Conservation (phyloP, 2,888 invertebrate species). For the Argyresthia albistria region DNA sequence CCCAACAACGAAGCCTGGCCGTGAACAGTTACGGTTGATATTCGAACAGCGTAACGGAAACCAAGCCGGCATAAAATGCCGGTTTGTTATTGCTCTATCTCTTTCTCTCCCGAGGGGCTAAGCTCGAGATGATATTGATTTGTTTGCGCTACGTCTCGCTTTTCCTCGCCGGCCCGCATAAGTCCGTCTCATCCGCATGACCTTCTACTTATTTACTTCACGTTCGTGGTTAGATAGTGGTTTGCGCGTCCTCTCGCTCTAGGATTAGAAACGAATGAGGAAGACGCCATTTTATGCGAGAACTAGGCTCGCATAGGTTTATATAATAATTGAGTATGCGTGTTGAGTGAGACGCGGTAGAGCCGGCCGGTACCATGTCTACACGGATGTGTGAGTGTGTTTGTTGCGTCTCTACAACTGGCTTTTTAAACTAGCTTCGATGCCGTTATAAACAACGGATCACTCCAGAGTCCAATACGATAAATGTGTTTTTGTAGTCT, state of each 20-base stretch:
- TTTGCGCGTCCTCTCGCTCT: constrained; percentile 66
- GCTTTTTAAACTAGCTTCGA: constrained; percentile 2
- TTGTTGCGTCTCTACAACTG: neutral
- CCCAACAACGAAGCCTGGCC: too few species aligned
- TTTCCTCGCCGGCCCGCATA: constrained; percentile 39
- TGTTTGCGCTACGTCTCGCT: constrained; percentile 72
- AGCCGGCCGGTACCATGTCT: neutral
- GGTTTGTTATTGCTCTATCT: constrained; percentile 68
- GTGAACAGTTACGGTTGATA: constrained; percentile 11
- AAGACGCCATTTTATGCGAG: constrained; percentile 30
- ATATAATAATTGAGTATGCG: neutral
- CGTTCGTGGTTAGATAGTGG: constrained; percentile 51
- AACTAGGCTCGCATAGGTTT: neutral
- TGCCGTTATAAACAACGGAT: constrained; percentile 5
- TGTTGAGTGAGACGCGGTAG: neutral
- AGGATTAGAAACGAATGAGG: constrained; percentile 39
- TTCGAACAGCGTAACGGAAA: constrained; percentile 20
- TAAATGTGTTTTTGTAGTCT: neutral
- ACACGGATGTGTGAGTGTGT: neutral
- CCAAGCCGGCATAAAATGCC: constrained; percentile 53
- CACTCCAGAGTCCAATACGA: neutral
- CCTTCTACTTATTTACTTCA: constrained; percentile 63
- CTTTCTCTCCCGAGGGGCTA: constrained; percentile 47
- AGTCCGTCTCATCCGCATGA: constrained; percentile 48
- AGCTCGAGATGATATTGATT: constrained; percentile 61